These are phyloP conservation scores for Drosophila triauraria DNA, from an alignment of 1,140 invertebrate species.

Conservation along the genomic window DNA sequence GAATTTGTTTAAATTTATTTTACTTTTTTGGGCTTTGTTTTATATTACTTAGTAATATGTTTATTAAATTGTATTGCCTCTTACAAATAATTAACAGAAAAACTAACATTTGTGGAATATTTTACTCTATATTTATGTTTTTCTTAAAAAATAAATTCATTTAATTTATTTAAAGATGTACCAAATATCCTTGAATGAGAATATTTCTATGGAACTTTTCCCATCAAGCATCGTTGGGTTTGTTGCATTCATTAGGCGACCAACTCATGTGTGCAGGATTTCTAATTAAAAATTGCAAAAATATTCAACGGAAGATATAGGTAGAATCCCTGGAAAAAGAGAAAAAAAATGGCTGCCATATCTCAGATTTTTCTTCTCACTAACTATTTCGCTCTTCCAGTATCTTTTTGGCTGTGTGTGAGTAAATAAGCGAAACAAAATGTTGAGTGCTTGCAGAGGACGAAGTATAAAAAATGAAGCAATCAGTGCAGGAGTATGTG, in stretches of 20 bases:
- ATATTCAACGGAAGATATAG: constrained; percentile 52
- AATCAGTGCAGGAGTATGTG: constrained; percentile 50
- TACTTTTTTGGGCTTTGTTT: not conserved
- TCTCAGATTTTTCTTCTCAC: constrained; percentile 13
- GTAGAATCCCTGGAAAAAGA: constrained; percentile 13
- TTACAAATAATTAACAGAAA: not conserved
- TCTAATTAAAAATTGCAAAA: constrained; percentile 84
- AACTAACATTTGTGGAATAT: no score
- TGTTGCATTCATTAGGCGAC: constrained; percentile 72
- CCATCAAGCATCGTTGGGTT: constrained; percentile 5
- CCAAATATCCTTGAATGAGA: not conserved
- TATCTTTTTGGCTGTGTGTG: constrained; percentile 26
- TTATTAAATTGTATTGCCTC: not conserved
- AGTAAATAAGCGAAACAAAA: constrained; percentile 66
- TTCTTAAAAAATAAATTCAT: not conserved
- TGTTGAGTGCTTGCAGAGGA: constrained; percentile 38
- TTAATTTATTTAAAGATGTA: not conserved
- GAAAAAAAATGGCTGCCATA: constrained; percentile 1
- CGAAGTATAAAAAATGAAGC: constrained; percentile 69
- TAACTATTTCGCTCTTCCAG: constrained; percentile 13
- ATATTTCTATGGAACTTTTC: not conserved
- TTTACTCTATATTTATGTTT: no score
- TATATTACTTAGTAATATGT: not conserved
- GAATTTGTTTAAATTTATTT: constrained; percentile 1
- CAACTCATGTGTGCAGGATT: constrained; percentile 80